phyloP scores from a whole-genome alignment of 2,797 vertebrate species.

The Diplodus puntazzo region DNA sequence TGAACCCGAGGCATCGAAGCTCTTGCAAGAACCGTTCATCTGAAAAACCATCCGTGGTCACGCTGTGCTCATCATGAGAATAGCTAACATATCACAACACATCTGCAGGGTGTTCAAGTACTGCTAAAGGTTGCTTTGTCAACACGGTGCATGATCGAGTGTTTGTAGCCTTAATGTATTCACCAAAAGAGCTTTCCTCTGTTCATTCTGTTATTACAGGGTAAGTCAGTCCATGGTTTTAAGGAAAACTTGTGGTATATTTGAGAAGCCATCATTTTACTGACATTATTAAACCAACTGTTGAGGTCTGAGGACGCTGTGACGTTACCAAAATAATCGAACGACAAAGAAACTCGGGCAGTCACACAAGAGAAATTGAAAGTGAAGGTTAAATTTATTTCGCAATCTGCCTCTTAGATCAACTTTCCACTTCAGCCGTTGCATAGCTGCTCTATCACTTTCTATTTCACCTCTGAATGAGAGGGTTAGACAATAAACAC shows the following conservation, averaged over 20 bases:
- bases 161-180: not conserved
- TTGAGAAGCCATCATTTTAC: not conserved
- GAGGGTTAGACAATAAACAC: not conserved
- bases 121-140: slow-evolving; percentile 10
- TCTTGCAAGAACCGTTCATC: slow-evolving; percentile 15
- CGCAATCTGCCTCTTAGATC: not conserved
- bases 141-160: not conserved
- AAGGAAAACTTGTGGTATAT: not conserved
- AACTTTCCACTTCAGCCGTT: not conserved
- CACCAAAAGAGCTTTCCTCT: not conserved
- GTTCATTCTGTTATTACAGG: not conserved
- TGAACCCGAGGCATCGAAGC: slow-evolving; percentile 3
- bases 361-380: not conserved
- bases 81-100: slow-evolving; percentile 25
- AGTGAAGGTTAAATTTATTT: not conserved
- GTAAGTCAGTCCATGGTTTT: not conserved
- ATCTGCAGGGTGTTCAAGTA: slow-evolving; percentile 22
- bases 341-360: not conserved
- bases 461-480: not conserved
- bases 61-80: slow-evolving; percentile 41
- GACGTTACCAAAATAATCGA: not conserved
- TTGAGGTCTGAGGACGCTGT: not conserved
- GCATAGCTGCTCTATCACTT: not conserved
- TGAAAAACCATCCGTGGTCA: slow-evolving; percentile 37
- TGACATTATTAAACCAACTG: not conserved